Evolutionary conservation across 2,888 invertebrate genomes (phyloP).

Genomic region (Mythimna pallens): DNA sequence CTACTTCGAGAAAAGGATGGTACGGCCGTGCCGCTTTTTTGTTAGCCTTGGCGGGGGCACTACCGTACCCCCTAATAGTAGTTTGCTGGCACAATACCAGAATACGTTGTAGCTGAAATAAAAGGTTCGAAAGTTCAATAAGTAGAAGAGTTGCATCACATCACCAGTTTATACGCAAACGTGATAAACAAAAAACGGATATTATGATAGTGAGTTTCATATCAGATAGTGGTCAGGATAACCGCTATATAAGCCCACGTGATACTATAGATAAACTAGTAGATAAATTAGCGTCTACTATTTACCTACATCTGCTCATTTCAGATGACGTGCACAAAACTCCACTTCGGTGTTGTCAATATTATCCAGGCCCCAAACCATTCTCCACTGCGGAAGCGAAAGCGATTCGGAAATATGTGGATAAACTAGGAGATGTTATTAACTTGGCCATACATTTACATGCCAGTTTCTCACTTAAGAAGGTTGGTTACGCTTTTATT

Average conservation of each 20-base stretch:
- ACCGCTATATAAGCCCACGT: constrained; percentile 19
- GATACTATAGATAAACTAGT: constrained; percentile 22
- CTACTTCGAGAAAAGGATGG: too few species aligned
- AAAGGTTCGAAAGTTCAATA: background rate
- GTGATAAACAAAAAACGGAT: constrained; percentile 23
- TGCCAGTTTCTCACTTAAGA: constrained; percentile 82
- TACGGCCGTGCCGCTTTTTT: too few species aligned
- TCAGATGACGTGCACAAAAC: constrained; percentile 83
- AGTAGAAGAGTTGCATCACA: constrained; percentile 1
- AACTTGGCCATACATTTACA: constrained; percentile 83
- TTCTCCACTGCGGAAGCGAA: constrained; percentile 83
- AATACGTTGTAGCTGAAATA: background rate
- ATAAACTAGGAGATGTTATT: constrained; percentile 76
- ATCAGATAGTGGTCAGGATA: constrained; percentile 43
- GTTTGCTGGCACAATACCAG: background rate
- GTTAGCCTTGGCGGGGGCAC: too few species aligned
- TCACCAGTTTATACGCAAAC: constrained; percentile 17
- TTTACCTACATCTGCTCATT: constrained; percentile 38
- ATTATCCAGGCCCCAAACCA: constrained; percentile 82
- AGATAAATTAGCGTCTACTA: constrained; percentile 7
- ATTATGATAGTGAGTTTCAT: constrained; percentile 18
- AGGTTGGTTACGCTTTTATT: constrained; percentile 66
- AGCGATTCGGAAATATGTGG: constrained; percentile 81
- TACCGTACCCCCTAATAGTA: too few species aligned
- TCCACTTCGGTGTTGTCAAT: constrained; percentile 83